Evolutionary conservation across 2,797 vertebrate species (phyloP).

Genomic region (Cossypha niveicapilla): DNA sequence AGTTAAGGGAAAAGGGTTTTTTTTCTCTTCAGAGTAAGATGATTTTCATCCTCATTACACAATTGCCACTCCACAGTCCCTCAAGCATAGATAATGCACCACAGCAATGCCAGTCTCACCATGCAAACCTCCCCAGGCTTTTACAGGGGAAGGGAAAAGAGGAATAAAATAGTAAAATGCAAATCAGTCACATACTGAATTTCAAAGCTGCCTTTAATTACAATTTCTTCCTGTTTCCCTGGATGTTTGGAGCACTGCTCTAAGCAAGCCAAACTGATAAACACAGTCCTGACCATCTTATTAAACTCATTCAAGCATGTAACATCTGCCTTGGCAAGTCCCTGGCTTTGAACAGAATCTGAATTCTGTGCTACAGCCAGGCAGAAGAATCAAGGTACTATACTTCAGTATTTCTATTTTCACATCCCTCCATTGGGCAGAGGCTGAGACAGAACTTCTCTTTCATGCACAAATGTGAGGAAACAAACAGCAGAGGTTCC

Average conservation of each 20-base stretch:
- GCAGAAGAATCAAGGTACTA: neutral
- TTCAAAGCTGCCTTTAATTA: conserved; percentile 46
- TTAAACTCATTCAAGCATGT: neutral
- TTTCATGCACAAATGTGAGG: neutral
- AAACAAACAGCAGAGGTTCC: neutral
- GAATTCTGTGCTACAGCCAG: neutral
- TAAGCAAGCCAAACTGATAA: conserved; percentile 12
- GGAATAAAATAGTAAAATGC: conserved; percentile 9
- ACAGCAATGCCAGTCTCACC: neutral
- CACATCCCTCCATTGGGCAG: neutral
- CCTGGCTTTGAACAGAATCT: neutral
- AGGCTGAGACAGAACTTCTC: neutral
- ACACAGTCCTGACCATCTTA: neutral
- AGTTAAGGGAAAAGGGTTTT: neutral
- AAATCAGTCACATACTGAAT: conserved; percentile 23
- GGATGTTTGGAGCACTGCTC: neutral
- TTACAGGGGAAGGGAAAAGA: neutral
- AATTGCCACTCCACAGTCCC: neutral
- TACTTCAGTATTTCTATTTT: neutral
- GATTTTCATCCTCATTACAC: conserved; percentile 33
- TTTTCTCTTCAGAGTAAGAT: neutral
- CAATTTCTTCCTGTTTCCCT: conserved; percentile 19
- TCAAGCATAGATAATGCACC: conserved; percentile 7
- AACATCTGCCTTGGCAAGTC: neutral
- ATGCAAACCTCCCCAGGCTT: neutral